phyloP scores from a whole-genome alignment of 2,888 invertebrate genomes.

The Agriopis leucophaearia region DNA sequence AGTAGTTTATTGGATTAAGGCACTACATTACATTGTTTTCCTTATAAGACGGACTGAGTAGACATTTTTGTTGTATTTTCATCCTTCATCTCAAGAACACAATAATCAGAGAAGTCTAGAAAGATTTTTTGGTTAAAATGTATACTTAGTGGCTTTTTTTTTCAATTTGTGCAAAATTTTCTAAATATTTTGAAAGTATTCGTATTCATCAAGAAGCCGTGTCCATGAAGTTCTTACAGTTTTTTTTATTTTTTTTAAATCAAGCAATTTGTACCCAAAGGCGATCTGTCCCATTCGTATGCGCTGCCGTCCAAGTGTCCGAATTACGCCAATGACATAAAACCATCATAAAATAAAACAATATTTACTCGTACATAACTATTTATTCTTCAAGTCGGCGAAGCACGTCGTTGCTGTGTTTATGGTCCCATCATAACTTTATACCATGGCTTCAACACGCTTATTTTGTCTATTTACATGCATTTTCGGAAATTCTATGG shows the following conservation, averaged over 20 bases:
- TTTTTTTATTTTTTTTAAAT: conserved; percentile 17
- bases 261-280: conserved; percentile 24
- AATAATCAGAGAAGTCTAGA: not conserved
- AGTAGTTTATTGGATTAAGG: conserved; percentile 28
- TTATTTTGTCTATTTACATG: conserved; percentile 40
- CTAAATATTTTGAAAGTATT: conserved; percentile 7
- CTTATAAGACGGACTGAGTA: conserved; percentile 22
- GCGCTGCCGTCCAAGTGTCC: conserved; percentile 50
- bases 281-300: conserved; percentile 53
- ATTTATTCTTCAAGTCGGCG: conserved; percentile 48
- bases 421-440: conserved; percentile 39
- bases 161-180: conserved; percentile 27
- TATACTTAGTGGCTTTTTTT: conserved; percentile 1
- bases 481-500: conserved; percentile 36
- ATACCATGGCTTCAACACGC: conserved; percentile 38
- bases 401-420: conserved; percentile 33
- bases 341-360: conserved; percentile 61
- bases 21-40: conserved; percentile 29
- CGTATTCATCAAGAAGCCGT: too few relatives aligned
- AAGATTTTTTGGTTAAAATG: not conserved
- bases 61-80: conserved; percentile 13
- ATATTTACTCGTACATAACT: conserved; percentile 57
- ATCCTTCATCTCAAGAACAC: conserved; percentile 5
- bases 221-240: conserved; percentile 11
- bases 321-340: conserved; percentile 61